phyloP scores from a whole-genome alignment of 2,797 vertebrate genomes.

The Myiothlypis chrysogaster region DNA sequence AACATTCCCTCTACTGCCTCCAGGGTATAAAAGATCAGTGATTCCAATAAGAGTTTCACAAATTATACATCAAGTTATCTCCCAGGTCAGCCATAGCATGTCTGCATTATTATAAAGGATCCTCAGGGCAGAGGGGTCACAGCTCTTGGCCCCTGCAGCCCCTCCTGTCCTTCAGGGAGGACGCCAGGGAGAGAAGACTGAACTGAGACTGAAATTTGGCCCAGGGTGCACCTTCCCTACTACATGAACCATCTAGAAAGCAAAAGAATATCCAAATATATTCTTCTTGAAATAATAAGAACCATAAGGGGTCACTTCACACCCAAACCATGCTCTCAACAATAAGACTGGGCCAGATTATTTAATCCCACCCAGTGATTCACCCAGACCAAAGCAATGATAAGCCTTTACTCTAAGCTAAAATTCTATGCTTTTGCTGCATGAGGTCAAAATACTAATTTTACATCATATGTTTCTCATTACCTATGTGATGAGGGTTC shows the following conservation, averaged over 20 bases:
- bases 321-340: neutral
- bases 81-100: neutral
- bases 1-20: neutral
- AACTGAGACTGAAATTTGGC: neutral
- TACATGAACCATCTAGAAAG: neutral
- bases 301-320: neutral
- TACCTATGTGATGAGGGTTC: accelerated
- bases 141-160: neutral
- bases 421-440: neutral
- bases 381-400: neutral
- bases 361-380: neutral
- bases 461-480: neutral
- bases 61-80: neutral
- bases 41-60: neutral
- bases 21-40: neutral
- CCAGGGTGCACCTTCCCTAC: neutral
- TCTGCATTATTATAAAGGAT: neutral
- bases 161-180: neutral
- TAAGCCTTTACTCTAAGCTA: neutral
- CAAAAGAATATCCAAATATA: neutral
- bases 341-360: neutral
- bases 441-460: neutral
- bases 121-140: neutral
- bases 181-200: neutral
- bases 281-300: neutral